These are phyloP conservation scores for Sarcophaga peregrina DNA, from an alignment of 1,140 invertebrate genomes.

Conservation along the genomic window DNA sequence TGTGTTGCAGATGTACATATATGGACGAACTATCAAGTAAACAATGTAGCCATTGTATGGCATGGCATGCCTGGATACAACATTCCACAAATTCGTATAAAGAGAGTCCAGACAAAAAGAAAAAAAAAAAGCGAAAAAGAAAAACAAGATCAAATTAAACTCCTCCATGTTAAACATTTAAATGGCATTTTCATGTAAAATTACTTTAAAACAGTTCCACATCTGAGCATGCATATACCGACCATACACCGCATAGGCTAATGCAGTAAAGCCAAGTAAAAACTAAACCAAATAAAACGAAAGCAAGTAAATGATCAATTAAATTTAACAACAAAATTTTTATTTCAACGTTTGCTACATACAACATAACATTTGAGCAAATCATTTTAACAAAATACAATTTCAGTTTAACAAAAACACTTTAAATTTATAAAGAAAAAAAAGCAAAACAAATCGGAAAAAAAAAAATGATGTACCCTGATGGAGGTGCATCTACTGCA, in stretches of 20 bases:
- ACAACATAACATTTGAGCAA: not conserved
- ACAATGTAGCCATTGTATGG: too few relatives aligned
- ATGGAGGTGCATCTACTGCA: too few relatives aligned
- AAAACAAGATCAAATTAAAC: conserved; percentile 15
- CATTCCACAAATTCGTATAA: not conserved
- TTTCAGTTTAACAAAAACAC: not conserved
- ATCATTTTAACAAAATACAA: not conserved
- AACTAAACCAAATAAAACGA: not conserved
- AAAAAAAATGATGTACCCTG: too few relatives aligned
- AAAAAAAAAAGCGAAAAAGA: not conserved
- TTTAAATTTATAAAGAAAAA: not conserved
- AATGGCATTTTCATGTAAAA: conserved; percentile 28
- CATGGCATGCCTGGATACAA: not conserved
- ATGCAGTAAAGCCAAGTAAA: not conserved
- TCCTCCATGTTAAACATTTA: conserved; percentile 23
- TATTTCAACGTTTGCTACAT: not conserved
- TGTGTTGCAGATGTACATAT: not conserved
- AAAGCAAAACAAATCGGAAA: not conserved
- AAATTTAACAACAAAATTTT: conserved; percentile 41
- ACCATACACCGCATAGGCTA: too few relatives aligned
- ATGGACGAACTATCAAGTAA: not conserved
- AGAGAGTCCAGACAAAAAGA: not conserved
- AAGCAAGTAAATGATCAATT: conserved; percentile 30
- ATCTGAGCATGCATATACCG: conserved; percentile 21
- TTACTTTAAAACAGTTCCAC: not conserved